These are phyloP conservation scores for Formica selysi DNA, from an alignment of 1,140 invertebrate species.

Conservation along the genomic window DNA sequence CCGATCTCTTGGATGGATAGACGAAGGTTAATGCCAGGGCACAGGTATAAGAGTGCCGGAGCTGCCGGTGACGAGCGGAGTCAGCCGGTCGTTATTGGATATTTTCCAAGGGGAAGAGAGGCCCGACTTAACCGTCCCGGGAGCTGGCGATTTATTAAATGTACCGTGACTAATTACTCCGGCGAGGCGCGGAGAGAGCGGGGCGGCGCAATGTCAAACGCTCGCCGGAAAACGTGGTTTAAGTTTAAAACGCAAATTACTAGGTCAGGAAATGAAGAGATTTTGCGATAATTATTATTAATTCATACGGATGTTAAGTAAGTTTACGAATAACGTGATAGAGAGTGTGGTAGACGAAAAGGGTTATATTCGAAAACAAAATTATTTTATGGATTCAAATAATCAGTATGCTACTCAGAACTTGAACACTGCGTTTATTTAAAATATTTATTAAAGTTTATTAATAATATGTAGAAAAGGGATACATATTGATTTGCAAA, in stretches of 20 bases:
- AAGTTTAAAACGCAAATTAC: constrained; percentile 15
- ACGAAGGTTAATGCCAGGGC: constrained; percentile 72
- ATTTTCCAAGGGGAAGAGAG: constrained; percentile 64
- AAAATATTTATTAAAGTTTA: too few species aligned
- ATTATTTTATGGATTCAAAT: too few species aligned
- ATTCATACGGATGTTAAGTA: neutral
- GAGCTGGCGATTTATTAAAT: constrained; percentile 75
- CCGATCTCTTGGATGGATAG: constrained; percentile 75
- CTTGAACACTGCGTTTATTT: too few species aligned
- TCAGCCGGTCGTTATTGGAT: constrained; percentile 75
- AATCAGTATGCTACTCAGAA: too few species aligned
- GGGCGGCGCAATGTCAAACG: neutral
- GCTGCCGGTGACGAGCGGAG: constrained; percentile 25
- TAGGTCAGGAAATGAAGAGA: neutral
- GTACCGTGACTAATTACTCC: constrained; percentile 76
- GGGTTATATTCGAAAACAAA: too few species aligned
- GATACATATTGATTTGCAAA: too few species aligned
- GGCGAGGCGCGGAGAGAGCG: neutral
- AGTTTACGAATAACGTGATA: too few species aligned
- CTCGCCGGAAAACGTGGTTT: neutral
- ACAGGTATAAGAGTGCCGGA: constrained; percentile 31
- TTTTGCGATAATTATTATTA: constrained; percentile 12
- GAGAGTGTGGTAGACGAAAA: too few species aligned
- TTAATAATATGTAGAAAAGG: too few species aligned
- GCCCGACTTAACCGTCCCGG: constrained; percentile 61